Evolutionary conservation across 2,888 invertebrate genomes (phyloP), one percentile per base, ranked within the genome.

Genomic region (Isoperla grammatica): DNA sequence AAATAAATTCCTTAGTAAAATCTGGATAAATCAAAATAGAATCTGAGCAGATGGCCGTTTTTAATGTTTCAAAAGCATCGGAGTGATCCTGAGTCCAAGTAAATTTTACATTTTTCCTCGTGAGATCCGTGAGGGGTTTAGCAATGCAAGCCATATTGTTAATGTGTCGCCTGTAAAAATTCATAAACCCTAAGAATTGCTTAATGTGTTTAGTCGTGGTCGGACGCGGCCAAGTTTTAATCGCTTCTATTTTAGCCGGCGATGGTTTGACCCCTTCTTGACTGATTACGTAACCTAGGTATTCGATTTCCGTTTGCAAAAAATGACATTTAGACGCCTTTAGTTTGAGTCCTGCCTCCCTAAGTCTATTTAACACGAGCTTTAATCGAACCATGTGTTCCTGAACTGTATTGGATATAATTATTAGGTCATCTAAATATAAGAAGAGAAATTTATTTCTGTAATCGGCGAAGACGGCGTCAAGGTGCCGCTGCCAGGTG

Each of bases 141-240:
- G 69, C 66, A 11, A 67, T 64, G 5, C 64, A 56, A 0, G 68
- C 57, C 56, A 69, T 68, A 4, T 66, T 59, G 5, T 40, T 29
- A 17, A 70, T 69, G 43, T 68, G 69, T 53, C 66, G 61, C 9
- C 70, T 13, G 42, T 70, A 71, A 64, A 68, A 72, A 0, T 66
- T 64, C 5, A 61, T 61, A 2, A 70, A 22, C n/a, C 69, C 71
- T 1, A 71, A 17, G 54, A 69, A 72, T 40, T 57, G 42, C 37
- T 64, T 60, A 2, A 68, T 40, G 15, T 67, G 57, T n/a, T 64
- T 57, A 42, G 56, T 42, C 49, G 43, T 56, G 8, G 29, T 53
- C 4, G 68, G 68, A 6, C 17, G 11, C 2, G 65, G 65, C 43
- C 63, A 65, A 23, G 63, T 37, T 13, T 12, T 8, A 19, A 71